Evolutionary conservation across 1,140 invertebrate species (phyloP).

Genomic region (Oncopodura yosiiana): DNA sequence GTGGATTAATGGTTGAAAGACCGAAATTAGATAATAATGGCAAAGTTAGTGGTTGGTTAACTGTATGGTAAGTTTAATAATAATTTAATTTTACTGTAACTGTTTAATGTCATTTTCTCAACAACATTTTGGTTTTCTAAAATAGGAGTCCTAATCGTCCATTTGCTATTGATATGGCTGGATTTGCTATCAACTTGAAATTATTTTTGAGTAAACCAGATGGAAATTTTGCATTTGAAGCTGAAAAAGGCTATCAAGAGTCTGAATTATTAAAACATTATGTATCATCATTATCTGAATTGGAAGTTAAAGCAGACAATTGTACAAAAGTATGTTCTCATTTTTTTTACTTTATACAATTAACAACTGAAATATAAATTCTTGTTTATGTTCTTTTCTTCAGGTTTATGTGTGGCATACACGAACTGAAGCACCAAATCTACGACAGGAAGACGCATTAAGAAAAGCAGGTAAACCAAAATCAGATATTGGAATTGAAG

Average conservation of each 20-base stretch:
- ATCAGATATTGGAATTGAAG: constrained; percentile 63
- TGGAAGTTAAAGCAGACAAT: constrained; percentile 79
- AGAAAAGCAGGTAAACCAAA: constrained; percentile 47
- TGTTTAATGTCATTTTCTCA: too few relatives aligned
- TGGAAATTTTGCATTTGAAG: constrained; percentile 70
- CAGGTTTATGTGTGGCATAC: constrained; percentile 94
- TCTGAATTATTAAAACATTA: constrained; percentile 75
- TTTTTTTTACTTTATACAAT: constrained; percentile 1
- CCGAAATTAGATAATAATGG: constrained; percentile 58
- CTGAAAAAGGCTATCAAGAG: constrained; percentile 82
- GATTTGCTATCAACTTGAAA: constrained; percentile 84
- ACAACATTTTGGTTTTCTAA: too few relatives aligned
- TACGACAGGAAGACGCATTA: constrained; percentile 52
- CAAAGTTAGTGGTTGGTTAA: constrained; percentile 66
- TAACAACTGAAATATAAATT: background rate
- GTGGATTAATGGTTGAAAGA: constrained; percentile 69
- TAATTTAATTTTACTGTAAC: too few relatives aligned
- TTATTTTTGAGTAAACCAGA: constrained; percentile 64
- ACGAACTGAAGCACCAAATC: constrained; percentile 71
- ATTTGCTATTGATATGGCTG: constrained; percentile 97
- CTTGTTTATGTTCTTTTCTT: constrained; percentile 31
- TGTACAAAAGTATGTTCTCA: constrained; percentile 65
- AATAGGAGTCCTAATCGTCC: constrained; percentile 48
- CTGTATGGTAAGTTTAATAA: too few relatives aligned
- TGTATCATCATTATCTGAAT: constrained; percentile 55